Conservation (phyloP, 2,888 invertebrate genomes). For the Andrena minutula region DNA sequence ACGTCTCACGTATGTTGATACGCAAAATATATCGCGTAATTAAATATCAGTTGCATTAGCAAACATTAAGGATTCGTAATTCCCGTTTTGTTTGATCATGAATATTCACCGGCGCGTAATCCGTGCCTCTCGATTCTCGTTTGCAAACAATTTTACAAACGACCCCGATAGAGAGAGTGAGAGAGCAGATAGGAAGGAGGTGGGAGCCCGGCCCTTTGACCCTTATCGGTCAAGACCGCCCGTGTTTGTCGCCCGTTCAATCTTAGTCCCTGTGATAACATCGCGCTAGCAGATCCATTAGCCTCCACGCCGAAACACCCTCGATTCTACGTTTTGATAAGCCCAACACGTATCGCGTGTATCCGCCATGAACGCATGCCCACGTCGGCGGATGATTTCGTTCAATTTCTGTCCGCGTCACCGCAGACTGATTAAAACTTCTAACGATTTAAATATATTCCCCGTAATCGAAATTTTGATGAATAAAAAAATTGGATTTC, state of each 20-base stretch:
- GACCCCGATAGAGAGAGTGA: neutral
- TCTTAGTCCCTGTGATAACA: slow-evolving; percentile 56
- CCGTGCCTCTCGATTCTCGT: slow-evolving; percentile 26
- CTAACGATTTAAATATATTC: neutral
- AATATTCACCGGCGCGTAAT: slow-evolving; percentile 29
- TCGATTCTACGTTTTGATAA: slow-evolving; percentile 40
- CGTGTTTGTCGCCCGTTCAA: slow-evolving; percentile 47
- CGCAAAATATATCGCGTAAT: slow-evolving; percentile 25
- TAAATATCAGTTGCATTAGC: slow-evolving; percentile 22
- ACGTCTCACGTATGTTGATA: neutral
- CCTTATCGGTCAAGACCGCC: slow-evolving; percentile 53
- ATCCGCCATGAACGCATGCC: neutral
- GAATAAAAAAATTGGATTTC: neutral
- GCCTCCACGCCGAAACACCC: slow-evolving; percentile 19
- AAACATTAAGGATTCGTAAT: slow-evolving; percentile 25
- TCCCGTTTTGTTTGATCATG: slow-evolving; percentile 39
- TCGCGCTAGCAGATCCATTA: slow-evolving; percentile 55
- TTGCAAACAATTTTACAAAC: slow-evolving; percentile 43
- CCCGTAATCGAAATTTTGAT: neutral
- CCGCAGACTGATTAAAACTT: neutral
- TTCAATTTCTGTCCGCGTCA: neutral
- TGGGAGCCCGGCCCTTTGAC: slow-evolving; percentile 35
- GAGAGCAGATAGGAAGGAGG: neutral
- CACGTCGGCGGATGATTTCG: neutral
- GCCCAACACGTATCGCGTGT: slow-evolving; percentile 5